A percentile compares a stretch with the other conserved stretches of the same genome.
These are phyloP conservation scores for Sogatella furcifera DNA, from an alignment of 1,140 invertebrate genomes.

Conservation along the genomic window DNA sequence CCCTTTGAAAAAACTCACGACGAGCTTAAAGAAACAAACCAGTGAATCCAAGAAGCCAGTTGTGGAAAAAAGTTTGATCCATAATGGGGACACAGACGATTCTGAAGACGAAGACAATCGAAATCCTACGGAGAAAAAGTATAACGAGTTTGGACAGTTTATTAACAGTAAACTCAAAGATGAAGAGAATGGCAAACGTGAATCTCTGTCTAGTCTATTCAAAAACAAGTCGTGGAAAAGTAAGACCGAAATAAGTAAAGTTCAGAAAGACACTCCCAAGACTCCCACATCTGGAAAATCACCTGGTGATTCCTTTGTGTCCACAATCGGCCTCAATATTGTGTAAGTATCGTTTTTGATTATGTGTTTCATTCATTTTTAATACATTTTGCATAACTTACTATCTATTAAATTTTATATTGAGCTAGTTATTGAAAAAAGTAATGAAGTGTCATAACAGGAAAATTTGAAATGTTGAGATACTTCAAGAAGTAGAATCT, in stretches of 20 bases:
- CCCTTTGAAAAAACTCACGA: too few relatives aligned
- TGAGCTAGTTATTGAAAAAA: too few relatives aligned
- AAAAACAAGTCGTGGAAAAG: slow-evolving; percentile 13
- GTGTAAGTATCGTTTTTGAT: slow-evolving; percentile 34
- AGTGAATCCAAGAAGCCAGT: too few relatives aligned
- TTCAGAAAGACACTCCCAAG: slow-evolving; percentile 6
- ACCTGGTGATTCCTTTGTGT: slow-evolving; percentile 42
- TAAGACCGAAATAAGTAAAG: slow-evolving; percentile 13
- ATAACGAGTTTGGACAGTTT: slow-evolving; percentile 52
- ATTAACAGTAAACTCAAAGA: slow-evolving; percentile 46
- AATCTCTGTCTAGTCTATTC: not conserved
- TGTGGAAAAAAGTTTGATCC: slow-evolving; percentile 36
- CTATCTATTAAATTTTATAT: too few relatives aligned
- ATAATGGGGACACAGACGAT: slow-evolving; percentile 52
- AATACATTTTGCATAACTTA: not conserved
- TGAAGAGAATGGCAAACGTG: not conserved
- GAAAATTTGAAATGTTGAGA: too few relatives aligned
- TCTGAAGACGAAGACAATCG: slow-evolving; percentile 70
- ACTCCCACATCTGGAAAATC: slow-evolving; percentile 4
- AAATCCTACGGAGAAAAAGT: slow-evolving; percentile 56
- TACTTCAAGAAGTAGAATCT: too few relatives aligned
- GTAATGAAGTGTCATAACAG: too few relatives aligned
- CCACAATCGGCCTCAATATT: slow-evolving; percentile 64
- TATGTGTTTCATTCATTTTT: too few relatives aligned
- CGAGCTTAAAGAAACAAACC: too few relatives aligned